These are phyloP conservation scores for Liopterus haemorrhoidalis DNA, from an alignment of 2,888 invertebrate genomes.

Conservation along the genomic window DNA sequence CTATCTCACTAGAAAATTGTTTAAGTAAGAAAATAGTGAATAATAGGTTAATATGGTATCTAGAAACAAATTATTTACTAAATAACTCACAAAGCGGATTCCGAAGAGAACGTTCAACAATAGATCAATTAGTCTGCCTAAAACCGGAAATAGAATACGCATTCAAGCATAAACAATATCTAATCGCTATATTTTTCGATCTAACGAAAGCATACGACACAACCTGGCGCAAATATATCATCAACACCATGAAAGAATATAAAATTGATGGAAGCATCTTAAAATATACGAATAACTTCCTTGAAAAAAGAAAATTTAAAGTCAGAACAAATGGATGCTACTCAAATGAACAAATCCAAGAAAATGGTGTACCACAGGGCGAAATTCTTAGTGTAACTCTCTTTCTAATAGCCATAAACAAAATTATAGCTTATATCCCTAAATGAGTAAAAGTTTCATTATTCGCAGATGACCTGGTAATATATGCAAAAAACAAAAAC, in stretches of 20 bases:
- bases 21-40: conserved; percentile 17
- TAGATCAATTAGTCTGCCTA: conserved; percentile 7
- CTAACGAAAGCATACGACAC: conserved; percentile 12
- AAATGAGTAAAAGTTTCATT: not conserved
- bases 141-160: conserved; percentile 11
- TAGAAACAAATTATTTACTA: conserved; percentile 10
- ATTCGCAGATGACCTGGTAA: not conserved
- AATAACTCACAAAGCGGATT: conserved; percentile 10
- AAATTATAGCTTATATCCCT: conserved; percentile 2
- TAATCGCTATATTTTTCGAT: conserved; percentile 10
- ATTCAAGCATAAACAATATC: conserved; percentile 4
- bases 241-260: conserved; percentile 5
- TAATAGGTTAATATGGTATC: conserved; percentile 9
- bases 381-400: conserved; percentile 6
- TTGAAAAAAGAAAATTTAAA: conserved; percentile 8
- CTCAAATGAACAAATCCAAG: not conserved
- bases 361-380: conserved; percentile 9
- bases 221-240: conserved; percentile 4
- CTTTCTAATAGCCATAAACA: conserved; percentile 7
- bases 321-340: not conserved
- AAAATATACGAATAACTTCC: conserved; percentile 5
- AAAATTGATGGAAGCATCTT: conserved; percentile 5
- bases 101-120: conserved; percentile 7
- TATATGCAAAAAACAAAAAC: no score
- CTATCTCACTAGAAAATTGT: conserved; percentile 10